Percentiles rank a stretch among this genome's conserved stretches.
phyloP scores from a whole-genome alignment of 2,888 invertebrate genomes.

The Zootermopsis nevadensis region DNA sequence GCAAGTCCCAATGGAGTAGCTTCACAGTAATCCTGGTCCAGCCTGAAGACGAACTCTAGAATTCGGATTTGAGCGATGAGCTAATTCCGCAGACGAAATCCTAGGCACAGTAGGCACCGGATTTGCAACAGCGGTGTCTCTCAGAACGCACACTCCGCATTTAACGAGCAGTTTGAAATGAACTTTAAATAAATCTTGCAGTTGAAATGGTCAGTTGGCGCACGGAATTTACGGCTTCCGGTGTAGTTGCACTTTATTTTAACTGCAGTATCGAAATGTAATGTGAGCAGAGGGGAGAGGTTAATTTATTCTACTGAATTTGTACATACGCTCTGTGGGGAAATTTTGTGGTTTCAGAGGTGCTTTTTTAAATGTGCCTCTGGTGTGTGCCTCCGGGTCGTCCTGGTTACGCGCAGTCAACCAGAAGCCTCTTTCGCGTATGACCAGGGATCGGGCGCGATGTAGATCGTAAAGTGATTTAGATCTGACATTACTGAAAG shows the following conservation, averaged over 20 bases:
- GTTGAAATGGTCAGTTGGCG: background rate
- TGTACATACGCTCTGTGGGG: background rate
- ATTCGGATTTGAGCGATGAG: no score
- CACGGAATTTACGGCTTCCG: background rate
- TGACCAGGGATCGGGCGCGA: background rate
- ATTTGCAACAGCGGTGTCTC: no score
- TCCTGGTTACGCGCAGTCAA: background rate
- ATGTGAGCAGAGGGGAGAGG: background rate
- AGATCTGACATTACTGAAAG: background rate
- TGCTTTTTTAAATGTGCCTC: background rate
- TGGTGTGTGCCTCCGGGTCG: background rate
- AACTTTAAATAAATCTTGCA: background rate
- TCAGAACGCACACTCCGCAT: no score
- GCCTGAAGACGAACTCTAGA: no score
- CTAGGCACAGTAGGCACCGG: no score
- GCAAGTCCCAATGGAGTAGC: no score
- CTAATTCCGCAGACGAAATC: no score
- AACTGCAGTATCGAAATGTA: background rate
- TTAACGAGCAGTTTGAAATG: background rate
- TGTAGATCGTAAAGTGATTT: background rate
- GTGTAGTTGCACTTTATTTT: no score
- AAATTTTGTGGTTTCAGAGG: no score
- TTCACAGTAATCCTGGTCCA: no score
- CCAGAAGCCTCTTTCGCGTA: background rate
- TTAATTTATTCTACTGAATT: constrained; percentile 1